Base-by-base conservation (phyloP, 2,888 invertebrate species). In the Troides helena region DNA sequence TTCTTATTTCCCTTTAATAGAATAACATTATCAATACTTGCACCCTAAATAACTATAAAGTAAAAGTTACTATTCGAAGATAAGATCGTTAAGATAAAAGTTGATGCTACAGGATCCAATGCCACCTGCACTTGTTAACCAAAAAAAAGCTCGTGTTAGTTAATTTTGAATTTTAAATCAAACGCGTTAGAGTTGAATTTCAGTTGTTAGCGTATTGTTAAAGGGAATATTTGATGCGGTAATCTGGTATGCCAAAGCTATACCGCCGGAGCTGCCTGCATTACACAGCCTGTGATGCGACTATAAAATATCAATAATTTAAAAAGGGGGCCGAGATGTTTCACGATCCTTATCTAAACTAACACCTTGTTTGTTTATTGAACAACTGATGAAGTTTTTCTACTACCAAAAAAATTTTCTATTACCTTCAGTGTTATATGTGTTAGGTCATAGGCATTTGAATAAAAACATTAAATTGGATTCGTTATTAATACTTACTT, bases 291-390 rank as follows among this genome's bases (percentile, higher is more conserved):
- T 85, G 83, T 85, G 86, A 85, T 83, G 84, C 79, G 86, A 87
- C 89, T 89, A 88, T 90, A 87, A 89, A 89, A 88, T 86, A 89
- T 90, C 89, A 88, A 92, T 92, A 92, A 90, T 89, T 91, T 88
- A 90, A 86, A 85, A 82, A 79, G 85, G 82, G 86, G 84, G 77
- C 81, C 85, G 82, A 80, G 85, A 83, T 60, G 30, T 36, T 84
- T 86, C 81, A 77, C 71, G 90, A 92, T 92, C 73, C 78, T 81
- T 88, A 91, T 92, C 92, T 77, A 74, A 73, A 87, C 90, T 89
- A 92, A 92, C 92, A 90, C 92, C 90, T 91, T 90, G 91, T 92
- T 89, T 88, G 84, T 89, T 87, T 88, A 85, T 81, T 84, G 77
- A 81, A 77, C 18, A 53, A 53, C 53, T 53, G 53, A 53, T 4